Evolutionary conservation across 2,797 vertebrate species (phyloP).

Genomic region (Sebastes itinus): DNA sequence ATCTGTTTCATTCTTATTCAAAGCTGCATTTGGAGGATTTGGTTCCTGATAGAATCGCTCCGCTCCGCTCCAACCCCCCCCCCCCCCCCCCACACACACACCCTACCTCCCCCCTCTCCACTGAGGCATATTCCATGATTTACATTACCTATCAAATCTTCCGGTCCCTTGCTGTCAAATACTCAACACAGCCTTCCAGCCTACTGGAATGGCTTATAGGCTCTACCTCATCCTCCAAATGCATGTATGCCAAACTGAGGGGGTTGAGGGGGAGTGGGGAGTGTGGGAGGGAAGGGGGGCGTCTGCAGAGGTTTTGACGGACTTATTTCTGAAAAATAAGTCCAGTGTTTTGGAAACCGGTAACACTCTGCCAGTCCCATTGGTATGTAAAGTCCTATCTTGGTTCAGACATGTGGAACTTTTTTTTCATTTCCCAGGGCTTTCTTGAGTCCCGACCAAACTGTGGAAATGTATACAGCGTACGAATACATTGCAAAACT

Average conservation of each 20-base stretch:
- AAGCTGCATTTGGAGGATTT: constrained; percentile 73
- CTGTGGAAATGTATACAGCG: constrained; percentile 48
- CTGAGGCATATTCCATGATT: constrained; percentile 62
- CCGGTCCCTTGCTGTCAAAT: constrained; percentile 54
- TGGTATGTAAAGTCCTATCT: constrained; percentile 71
- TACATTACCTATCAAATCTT: constrained; percentile 73
- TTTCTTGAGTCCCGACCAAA: constrained; percentile 40
- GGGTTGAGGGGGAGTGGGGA: neutral
- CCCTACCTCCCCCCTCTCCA: constrained; percentile 7
- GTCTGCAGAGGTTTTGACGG: constrained; percentile 21
- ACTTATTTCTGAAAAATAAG: constrained; percentile 60
- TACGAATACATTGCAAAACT: constrained; percentile 25
- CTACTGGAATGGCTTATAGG: constrained; percentile 31
- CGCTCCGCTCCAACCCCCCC: neutral
- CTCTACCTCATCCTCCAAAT: constrained; percentile 44
- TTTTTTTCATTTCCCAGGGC: constrained; percentile 43
- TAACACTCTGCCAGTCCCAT: constrained; percentile 60
- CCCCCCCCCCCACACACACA: neutral
- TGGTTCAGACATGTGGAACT: constrained; percentile 65
- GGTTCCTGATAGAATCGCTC: constrained; percentile 63
- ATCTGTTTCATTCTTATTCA: constrained; percentile 76
- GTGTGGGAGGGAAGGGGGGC: neutral
- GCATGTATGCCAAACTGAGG: constrained; percentile 24
- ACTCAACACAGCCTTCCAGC: constrained; percentile 42
- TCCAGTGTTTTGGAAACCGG: constrained; percentile 61